Evolutionary conservation across 2,888 invertebrate species (phyloP), one percentile per base, ranked within the genome.

Genomic region (Saturnia pavonia): DNA sequence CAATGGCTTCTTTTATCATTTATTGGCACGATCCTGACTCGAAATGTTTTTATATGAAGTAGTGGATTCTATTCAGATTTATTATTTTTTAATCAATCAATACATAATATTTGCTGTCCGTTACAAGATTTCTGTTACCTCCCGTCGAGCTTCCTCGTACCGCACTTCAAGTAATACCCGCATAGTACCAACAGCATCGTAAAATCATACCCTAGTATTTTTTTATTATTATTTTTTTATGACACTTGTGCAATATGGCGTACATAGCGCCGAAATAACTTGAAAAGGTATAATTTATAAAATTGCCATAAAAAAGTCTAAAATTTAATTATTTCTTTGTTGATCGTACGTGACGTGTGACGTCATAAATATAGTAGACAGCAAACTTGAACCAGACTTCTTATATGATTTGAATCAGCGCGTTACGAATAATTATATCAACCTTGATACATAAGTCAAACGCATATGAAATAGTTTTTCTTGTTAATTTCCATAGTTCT

Each of bases 11-110:
- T 86, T 88, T 85, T 84, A 80, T 81, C 73, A 68, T 79, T 82
- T 89, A 88, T 92, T 92, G 92, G 92, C 92, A 92, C 92, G 83
- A 86, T 81, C 82, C 83, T 90, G 91, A 91, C 91, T 91, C 77
- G 74, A 80, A 77, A 77, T 81, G 72, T 77, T 77, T 83, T 82
- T 82, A 54, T 82, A 80, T 83, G 82, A 84, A 86, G 80, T 82
- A 83, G 80, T 78, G 9, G 22, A 16, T 60, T 60, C 27, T 12
- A 27, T 60, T 60, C 12, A 3, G 54, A 22, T 3, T 60, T 60
- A 27, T 60, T 57, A 16, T 57, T 57, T 57, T 34, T 14, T 60
- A 27, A 60, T 14, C 57, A 60, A 25, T 60, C 57, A 14, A 60
- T 22, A 11, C 22, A 19, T 48, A 48, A 48, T 48, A 48, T n/a